A percentile compares a stretch with the other conserved stretches of the same genome.
These are phyloP conservation scores for Odontomachus brunneus DNA, from an alignment of 1,140 invertebrate species.

Conservation along the genomic window DNA sequence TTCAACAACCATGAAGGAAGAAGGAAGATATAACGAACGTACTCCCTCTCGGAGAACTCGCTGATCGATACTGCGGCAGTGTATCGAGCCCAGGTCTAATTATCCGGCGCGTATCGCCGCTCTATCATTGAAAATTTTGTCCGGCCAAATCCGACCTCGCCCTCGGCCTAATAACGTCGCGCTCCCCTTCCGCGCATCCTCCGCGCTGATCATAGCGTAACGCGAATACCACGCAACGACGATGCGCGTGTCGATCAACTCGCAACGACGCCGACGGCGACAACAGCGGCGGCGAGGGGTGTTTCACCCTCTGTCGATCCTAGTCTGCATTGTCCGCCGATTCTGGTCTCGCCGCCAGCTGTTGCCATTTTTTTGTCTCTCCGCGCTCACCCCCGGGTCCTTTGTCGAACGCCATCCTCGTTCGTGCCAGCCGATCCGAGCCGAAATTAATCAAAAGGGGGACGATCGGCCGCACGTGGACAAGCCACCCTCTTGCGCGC, in stretches of 20 bases:
- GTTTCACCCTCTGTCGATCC: constrained; percentile 19
- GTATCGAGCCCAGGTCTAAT: not conserved
- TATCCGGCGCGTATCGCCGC: not conserved
- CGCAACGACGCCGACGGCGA: not conserved
- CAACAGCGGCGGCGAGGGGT: constrained; percentile 27
- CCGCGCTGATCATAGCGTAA: constrained; percentile 56
- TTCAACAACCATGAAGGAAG: no score
- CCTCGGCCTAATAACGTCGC: constrained; percentile 32
- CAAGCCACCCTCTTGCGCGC: constrained; percentile 51
- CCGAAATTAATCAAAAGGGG: constrained; percentile 78
- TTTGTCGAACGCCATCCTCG: constrained; percentile 67
- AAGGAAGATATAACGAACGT: no score
- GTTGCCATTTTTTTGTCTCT: constrained; percentile 65
- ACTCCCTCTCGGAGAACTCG: not conserved
- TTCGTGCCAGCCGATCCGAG: constrained; percentile 63
- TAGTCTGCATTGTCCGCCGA: constrained; percentile 62
- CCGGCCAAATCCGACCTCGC: not conserved
- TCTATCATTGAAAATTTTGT: constrained; percentile 41
- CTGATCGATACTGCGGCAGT: not conserved
- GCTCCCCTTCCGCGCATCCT: constrained; percentile 34
- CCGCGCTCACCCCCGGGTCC: constrained; percentile 28
- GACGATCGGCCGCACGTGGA: constrained; percentile 71
- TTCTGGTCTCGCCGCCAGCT: constrained; percentile 72
- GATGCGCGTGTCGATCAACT: constrained; percentile 60
- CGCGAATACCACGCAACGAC: constrained; percentile 50